Evolutionary conservation across 1,140 invertebrate species (phyloP).

Genomic region (Steinernema khuongi): DNA sequence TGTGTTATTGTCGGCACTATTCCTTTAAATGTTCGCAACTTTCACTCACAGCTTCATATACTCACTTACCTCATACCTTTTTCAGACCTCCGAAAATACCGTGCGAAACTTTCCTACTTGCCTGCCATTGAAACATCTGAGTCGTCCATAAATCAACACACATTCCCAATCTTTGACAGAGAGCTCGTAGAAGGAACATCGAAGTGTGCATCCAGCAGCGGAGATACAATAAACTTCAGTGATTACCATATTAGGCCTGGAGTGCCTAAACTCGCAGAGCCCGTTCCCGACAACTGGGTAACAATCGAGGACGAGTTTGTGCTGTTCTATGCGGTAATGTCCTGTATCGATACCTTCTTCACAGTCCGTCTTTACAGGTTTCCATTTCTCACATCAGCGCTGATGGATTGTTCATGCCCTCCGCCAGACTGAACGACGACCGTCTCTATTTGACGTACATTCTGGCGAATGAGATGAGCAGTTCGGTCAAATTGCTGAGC

Average conservation of each 20-base stretch:
- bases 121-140: not conserved
- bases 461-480: slow-evolving; percentile 17
- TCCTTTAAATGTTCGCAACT: not conserved
- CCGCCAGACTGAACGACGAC: slow-evolving; percentile 29
- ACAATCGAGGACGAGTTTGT: slow-evolving; percentile 33
- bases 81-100: slow-evolving; percentile 30
- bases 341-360: not conserved
- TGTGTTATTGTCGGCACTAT: not conserved
- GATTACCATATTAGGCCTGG: not conserved
- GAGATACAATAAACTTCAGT: not conserved
- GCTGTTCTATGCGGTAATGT: slow-evolving; percentile 29
- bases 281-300: slow-evolving; percentile 28
- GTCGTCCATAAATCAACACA: not conserved
- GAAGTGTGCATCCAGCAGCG: not conserved
- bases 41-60: too few species aligned
- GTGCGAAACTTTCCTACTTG: slow-evolving; percentile 30
- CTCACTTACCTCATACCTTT: not conserved
- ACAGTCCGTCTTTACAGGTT: slow-evolving; percentile 25
- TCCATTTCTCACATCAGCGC: slow-evolving; percentile 28
- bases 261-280: slow-evolving; percentile 26
- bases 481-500: not conserved
- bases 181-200: not conserved
- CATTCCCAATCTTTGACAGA: not conserved
- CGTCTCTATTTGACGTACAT: slow-evolving; percentile 29
- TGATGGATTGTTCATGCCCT: slow-evolving; percentile 24